These are phyloP conservation scores for Halichoerus grypus DNA, from an alignment of 2,113 vertebrate species.

Conservation along the genomic window DNA sequence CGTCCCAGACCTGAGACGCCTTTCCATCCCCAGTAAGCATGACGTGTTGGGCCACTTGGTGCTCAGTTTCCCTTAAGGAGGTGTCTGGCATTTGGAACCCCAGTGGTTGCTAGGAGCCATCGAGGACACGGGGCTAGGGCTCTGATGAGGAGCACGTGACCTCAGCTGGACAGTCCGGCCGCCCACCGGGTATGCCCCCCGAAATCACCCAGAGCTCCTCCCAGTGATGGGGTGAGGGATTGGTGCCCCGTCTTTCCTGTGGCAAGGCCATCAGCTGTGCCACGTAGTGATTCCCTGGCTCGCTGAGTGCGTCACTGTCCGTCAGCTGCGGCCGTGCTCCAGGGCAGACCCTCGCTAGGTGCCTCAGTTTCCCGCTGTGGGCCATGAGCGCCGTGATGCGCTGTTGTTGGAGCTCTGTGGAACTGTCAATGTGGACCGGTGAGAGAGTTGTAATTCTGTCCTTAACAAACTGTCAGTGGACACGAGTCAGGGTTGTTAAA, in stretches of 20 bases:
- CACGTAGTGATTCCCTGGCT: too few species aligned
- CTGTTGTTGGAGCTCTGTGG: neutral
- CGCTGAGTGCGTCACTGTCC: neutral
- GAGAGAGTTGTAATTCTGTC: neutral
- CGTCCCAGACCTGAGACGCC: fast-evolving
- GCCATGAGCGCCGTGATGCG: fast-evolving
- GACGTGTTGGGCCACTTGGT: fast-evolving
- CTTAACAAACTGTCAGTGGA: neutral
- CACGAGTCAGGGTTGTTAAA: neutral
- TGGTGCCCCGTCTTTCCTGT: neutral
- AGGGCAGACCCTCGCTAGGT: fast-evolving
- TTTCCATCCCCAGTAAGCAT: too few species aligned
- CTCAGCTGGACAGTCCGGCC: neutral
- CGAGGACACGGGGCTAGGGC: neutral
- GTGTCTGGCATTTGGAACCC: neutral
- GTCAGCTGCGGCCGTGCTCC: fast-evolving
- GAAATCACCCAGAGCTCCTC: neutral
- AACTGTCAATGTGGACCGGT: fast-evolving
- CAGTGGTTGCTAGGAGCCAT: neutral
- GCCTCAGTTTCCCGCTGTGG: neutral
- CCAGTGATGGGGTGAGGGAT: too few species aligned
- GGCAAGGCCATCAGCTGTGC: neutral
- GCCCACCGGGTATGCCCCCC: neutral
- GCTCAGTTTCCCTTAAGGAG: neutral
- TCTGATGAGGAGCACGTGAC: neutral